Conservation (phyloP, 2,113 vertebrate genomes). For the Scomber japonicus region DNA sequence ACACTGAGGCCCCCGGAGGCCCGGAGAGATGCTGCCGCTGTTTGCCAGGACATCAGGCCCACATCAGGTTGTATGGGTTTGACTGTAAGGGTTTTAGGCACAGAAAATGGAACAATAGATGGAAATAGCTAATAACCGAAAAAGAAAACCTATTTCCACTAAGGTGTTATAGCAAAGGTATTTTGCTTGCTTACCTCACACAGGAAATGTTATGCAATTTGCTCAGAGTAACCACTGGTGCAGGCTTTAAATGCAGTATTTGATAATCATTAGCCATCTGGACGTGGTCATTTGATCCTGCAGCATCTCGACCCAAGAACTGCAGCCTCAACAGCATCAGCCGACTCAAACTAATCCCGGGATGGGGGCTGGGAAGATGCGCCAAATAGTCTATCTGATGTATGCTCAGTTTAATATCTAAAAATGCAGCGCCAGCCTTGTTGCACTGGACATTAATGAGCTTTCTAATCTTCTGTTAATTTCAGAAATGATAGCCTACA, state of each 20-base stretch:
- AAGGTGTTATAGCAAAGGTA: slow-evolving; percentile 29
- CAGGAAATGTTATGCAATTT: slow-evolving; percentile 64
- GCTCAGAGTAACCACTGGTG: slow-evolving; percentile 32
- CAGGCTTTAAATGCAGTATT: slow-evolving; percentile 71
- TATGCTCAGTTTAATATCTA: slow-evolving; percentile 26
- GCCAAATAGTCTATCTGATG: slow-evolving; percentile 34
- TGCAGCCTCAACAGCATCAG: slow-evolving; percentile 75
- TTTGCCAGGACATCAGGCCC: slow-evolving; percentile 21
- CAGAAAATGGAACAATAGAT: background rate
- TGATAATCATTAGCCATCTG: slow-evolving; percentile 84
- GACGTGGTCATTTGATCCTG: slow-evolving; percentile 85
- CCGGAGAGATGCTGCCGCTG: slow-evolving; percentile 17
- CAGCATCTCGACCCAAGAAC: slow-evolving; percentile 76
- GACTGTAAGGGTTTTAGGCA: background rate
- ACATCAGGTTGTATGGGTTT: slow-evolving; percentile 76
- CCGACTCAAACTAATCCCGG: slow-evolving; percentile 70
- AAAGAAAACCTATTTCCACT: background rate
- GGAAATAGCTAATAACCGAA: background rate
- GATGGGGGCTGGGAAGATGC: slow-evolving; percentile 36
- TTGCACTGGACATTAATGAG: background rate
- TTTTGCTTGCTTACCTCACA: slow-evolving; percentile 22
- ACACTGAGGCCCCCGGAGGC: slow-evolving; percentile 15
- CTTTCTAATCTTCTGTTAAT: background rate
- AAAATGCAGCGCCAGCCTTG: slow-evolving; percentile 21
- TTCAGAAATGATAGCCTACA: background rate